Percentiles rank a stretch among this genome's conserved stretches.
These are phyloP conservation scores for Acanthisitta chloris DNA, from an alignment of 2,113 vertebrate species.

Conservation along the genomic window DNA sequence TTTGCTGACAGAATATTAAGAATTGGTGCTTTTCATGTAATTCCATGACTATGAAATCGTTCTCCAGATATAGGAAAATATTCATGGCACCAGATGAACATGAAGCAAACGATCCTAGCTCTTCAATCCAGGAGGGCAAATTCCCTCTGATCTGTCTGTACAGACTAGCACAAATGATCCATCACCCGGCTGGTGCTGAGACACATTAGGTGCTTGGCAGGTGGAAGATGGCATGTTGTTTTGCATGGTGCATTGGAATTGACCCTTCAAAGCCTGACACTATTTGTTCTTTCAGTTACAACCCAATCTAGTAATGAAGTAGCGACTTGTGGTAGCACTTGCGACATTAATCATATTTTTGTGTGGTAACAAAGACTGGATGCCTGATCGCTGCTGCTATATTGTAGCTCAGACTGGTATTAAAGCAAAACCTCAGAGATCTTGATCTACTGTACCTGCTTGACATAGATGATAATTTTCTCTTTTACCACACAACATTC, in stretches of 20 bases:
- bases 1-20: not conserved
- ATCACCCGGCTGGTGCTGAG: not conserved
- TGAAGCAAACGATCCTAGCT: not conserved
- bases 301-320: not conserved
- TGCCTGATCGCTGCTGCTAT: not conserved
- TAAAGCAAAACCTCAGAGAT: not conserved
- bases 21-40: not conserved
- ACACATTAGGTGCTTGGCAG: not conserved
- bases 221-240: not conserved
- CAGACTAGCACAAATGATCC: not conserved
- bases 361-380: not conserved
- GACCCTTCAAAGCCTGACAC: not conserved
- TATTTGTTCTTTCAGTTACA: not conserved
- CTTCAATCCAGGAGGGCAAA: not conserved
- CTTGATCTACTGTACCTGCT: not conserved
- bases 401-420: not conserved
- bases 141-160: not conserved
- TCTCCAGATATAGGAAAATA: not conserved
- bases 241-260: not conserved
- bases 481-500: not conserved
- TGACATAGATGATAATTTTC: not conserved
- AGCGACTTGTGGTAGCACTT: not conserved
- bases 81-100: not conserved
- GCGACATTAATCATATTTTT: not conserved
- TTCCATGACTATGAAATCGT: not conserved